Conservation (phyloP, 2,113 vertebrate species). For the Ptyas mucosa region DNA sequence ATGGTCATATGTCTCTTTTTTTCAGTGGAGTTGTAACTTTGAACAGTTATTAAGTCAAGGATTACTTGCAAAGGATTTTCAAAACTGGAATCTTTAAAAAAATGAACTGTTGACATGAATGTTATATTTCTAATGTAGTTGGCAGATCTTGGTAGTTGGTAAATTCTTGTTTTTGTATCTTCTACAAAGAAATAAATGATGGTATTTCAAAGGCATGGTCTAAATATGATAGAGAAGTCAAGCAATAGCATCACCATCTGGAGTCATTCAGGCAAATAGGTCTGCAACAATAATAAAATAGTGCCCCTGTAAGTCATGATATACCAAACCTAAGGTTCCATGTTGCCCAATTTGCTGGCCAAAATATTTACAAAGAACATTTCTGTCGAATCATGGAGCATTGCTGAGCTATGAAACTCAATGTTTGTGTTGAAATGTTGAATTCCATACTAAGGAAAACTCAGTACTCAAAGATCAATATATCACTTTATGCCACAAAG, state of each 20-base stretch:
- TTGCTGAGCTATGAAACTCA: not conserved
- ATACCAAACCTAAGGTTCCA: conserved; percentile 52
- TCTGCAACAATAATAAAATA: not conserved
- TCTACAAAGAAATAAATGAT: not conserved
- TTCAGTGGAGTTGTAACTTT: no score
- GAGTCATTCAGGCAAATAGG: not conserved
- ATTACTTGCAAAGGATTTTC: not conserved
- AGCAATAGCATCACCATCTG: not conserved
- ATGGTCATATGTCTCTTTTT: no score
- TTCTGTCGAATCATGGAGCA: not conserved
- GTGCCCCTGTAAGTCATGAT: not conserved
- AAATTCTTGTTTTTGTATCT: not conserved
- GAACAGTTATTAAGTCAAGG: no score
- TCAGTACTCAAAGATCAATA: not conserved
- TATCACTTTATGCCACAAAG: conserved; percentile 22
- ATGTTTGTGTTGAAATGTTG: not conserved
- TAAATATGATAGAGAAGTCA: not conserved
- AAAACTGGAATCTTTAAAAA: not conserved
- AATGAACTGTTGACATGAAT: not conserved
- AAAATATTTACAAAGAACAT: conserved; percentile 48
- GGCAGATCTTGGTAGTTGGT: not conserved
- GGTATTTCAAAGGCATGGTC: not conserved
- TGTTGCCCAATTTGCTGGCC: conserved; percentile 52
- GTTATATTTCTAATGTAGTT: not conserved
- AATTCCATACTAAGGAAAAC: not conserved